Conservation (phyloP, 37 sponge, comb jelly and placozoan species). For the Ephydatia muelleri region DNA sequence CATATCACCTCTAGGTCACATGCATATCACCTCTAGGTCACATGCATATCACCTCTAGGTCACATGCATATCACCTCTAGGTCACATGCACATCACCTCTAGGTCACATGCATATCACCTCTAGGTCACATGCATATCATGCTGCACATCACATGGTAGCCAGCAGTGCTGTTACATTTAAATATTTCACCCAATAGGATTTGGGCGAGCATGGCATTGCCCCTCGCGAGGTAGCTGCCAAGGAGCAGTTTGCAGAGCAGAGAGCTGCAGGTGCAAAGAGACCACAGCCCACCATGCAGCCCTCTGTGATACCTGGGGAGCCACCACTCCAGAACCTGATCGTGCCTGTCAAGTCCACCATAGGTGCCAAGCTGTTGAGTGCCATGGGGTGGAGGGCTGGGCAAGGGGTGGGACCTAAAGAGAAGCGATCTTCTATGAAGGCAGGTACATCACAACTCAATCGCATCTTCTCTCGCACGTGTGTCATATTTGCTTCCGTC, state of each 20-base stretch:
- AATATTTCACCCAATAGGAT: slow-evolving; percentile 56
- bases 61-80: no score
- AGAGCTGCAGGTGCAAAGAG: background rate
- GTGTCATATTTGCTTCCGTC: background rate
- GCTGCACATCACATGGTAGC: no score
- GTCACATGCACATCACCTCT: no score
- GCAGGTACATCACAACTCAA: background rate
- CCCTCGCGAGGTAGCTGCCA: slow-evolving; percentile 67
- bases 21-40: no score
- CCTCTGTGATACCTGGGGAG: slow-evolving; percentile 54
- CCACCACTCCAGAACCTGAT: slow-evolving; percentile 63
- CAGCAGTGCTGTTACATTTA: background rate
- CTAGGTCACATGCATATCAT: background rate
- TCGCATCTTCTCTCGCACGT: background rate
- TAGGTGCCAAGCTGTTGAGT: slow-evolving; percentile 78
- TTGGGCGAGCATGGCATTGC: slow-evolving; percentile 86
- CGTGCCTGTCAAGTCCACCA: slow-evolving; percentile 55
- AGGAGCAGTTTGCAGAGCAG: slow-evolving; percentile 42
- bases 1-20: no score
- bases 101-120: background rate
- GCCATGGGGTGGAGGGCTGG: slow-evolving; percentile 96
- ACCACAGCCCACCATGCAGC: background rate
- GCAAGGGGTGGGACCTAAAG: slow-evolving; percentile 86
- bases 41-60: no score
- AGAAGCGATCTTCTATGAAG: slow-evolving; percentile 18